Conservation (phyloP, 1,140 invertebrate species). For the Brachionus koreanus region DNA sequence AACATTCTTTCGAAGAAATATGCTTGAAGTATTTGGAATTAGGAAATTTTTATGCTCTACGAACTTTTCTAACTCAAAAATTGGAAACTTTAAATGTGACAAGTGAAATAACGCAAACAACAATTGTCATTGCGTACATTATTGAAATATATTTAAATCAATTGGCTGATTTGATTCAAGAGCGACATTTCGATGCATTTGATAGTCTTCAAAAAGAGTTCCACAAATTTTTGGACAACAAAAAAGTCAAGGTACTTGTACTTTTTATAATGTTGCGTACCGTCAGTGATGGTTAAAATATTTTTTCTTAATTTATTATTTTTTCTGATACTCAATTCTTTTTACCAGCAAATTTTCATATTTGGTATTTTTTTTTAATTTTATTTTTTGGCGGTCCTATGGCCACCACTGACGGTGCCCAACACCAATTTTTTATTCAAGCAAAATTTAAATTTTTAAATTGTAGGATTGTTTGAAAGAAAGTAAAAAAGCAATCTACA, state of each 20-base stretch:
- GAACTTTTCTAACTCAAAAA: slow-evolving; percentile 72
- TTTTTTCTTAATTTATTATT: too few relatives aligned
- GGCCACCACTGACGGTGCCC: too few relatives aligned
- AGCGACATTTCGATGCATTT: slow-evolving; percentile 64
- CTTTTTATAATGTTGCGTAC: too few relatives aligned
- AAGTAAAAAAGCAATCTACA: slow-evolving; percentile 76
- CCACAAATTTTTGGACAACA: slow-evolving; percentile 51
- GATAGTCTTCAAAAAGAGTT: slow-evolving; percentile 74
- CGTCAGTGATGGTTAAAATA: too few relatives aligned
- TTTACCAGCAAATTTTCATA: too few relatives aligned
- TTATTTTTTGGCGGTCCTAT: too few relatives aligned
- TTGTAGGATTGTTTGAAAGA: slow-evolving; percentile 64
- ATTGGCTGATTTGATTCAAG: slow-evolving; percentile 65
- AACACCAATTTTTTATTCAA: too few relatives aligned
- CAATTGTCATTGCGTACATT: slow-evolving; percentile 86
- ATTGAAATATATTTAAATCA: slow-evolving; percentile 84
- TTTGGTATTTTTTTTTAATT: too few relatives aligned
- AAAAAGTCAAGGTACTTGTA: slow-evolving; percentile 51
- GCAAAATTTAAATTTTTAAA: slow-evolving; percentile 10
- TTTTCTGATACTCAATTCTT: too few relatives aligned
- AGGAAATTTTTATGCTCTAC: slow-evolving; percentile 75
- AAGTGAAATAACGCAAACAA: slow-evolving; percentile 68
- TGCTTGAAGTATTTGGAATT: slow-evolving; percentile 84
- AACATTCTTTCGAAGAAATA: slow-evolving; percentile 87
- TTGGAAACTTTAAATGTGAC: slow-evolving; percentile 50